phyloP scores from a whole-genome alignment of 2,888 invertebrate genomes.

The Pristionchus maxplancki region DNA sequence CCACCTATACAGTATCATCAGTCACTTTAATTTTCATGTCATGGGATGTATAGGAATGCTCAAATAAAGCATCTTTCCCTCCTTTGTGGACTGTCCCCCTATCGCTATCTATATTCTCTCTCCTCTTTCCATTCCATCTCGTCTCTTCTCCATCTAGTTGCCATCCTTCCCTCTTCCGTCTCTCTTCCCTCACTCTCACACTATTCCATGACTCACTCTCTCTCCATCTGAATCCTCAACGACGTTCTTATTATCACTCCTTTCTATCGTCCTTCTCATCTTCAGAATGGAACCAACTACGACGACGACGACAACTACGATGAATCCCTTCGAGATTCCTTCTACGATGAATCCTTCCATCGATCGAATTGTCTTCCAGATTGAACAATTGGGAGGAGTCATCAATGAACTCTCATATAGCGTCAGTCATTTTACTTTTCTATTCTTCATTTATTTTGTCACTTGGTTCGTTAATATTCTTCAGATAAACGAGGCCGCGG shows the following conservation, averaged over 20 bases:
- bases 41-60: too few species aligned
- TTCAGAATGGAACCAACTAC: slow-evolving; percentile 6
- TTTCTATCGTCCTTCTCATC: not conserved
- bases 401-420: slow-evolving; percentile 52
- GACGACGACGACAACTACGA: slow-evolving; percentile 1
- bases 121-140: not conserved
- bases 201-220: slow-evolving; percentile 37
- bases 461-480: not conserved
- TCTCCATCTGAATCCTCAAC: not conserved
- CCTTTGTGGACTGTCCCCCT: not conserved
- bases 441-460: not conserved
- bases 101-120: slow-evolving; percentile 6
- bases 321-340: slow-evolving; percentile 36
- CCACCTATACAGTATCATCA: not conserved
- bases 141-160: not conserved
- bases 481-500: slow-evolving; percentile 14
- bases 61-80: not conserved
- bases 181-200: slow-evolving; percentile 40
- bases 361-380: slow-evolving; percentile 66
- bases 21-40: too few species aligned
- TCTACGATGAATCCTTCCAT: slow-evolving; percentile 62
- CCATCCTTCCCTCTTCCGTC: not conserved
- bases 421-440: not conserved
- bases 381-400: slow-evolving; percentile 51
- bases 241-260: not conserved